Conservation (phyloP, 2,888 invertebrate species). For the Nemotelus nigrinus region DNA sequence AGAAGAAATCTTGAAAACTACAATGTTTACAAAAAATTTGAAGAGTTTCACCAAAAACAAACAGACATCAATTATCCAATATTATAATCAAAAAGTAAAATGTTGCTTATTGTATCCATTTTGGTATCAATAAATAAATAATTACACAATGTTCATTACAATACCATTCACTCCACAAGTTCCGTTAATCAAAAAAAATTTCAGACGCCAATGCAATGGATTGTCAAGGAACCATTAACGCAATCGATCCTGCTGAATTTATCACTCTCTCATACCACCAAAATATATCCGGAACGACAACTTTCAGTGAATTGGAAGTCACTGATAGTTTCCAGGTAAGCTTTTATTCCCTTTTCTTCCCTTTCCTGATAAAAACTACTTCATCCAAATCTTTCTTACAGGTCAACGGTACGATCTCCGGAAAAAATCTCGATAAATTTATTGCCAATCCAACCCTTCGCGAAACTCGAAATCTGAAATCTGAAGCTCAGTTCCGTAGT, state of each 20-base stretch:
- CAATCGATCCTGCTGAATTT: constrained; percentile 64
- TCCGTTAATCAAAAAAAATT: too few relatives aligned
- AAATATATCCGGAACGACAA: constrained; percentile 63
- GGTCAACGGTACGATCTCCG: constrained; percentile 67
- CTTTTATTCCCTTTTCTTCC: not conserved
- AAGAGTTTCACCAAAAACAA: too few relatives aligned
- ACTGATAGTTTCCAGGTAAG: constrained; percentile 66
- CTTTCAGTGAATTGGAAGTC: constrained; percentile 68
- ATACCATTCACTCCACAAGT: too few relatives aligned
- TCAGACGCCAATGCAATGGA: constrained; percentile 60
- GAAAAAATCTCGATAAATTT: constrained; percentile 63
- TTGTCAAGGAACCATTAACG: constrained; percentile 65
- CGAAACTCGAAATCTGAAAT: constrained; percentile 62
- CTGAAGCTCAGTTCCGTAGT: constrained; percentile 65
- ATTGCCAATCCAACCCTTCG: constrained; percentile 65
- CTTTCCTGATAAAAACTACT: not conserved
- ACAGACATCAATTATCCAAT: too few relatives aligned
- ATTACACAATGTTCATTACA: too few relatives aligned
- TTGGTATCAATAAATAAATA: too few relatives aligned
- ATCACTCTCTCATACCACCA: constrained; percentile 66
- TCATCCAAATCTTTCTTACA: constrained; percentile 55
- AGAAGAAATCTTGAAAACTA: too few relatives aligned
- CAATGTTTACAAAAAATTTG: too few relatives aligned
- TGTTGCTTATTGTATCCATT: too few relatives aligned
- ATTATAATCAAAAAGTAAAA: too few relatives aligned